Evolutionary conservation across 1,140 invertebrate genomes (phyloP).

Genomic region (Drosophila pandora): DNA sequence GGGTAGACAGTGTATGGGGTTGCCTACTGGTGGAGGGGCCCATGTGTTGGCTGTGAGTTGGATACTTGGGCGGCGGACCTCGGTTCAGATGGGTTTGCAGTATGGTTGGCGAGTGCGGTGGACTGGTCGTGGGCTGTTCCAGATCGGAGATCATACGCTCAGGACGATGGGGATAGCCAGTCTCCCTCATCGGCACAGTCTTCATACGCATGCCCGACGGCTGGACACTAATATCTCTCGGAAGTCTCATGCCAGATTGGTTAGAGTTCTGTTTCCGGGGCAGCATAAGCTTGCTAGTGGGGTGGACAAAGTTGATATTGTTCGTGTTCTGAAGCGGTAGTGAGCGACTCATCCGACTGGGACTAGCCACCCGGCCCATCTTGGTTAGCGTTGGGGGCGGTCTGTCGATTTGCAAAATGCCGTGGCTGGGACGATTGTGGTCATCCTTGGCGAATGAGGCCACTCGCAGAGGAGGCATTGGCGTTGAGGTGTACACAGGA

Average conservation of each 20-base stretch:
- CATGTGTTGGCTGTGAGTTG: conserved; percentile 6
- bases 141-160: conserved; percentile 70
- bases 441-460: conserved; percentile 51
- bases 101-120: conserved; percentile 58
- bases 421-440: conserved; percentile 38
- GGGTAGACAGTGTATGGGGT: conserved; percentile 40
- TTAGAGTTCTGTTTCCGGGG: conserved; percentile 45
- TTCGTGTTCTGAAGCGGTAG: conserved; percentile 58
- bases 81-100: conserved; percentile 6
- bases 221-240: conserved; percentile 58
- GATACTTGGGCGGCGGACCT: conserved; percentile 44
- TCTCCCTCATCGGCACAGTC: conserved; percentile 63
- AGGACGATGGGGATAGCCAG: conserved; percentile 63
- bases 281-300: conserved; percentile 62
- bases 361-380: conserved; percentile 3
- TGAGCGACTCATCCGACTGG: conserved; percentile 27
- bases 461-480: conserved; percentile 53
- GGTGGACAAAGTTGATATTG: conserved; percentile 68
- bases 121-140: conserved; percentile 53
- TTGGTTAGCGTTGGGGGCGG: conserved; percentile 40
- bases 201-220: conserved; percentile 56
- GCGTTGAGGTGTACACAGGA: conserved; percentile 2
- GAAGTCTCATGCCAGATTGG: conserved; percentile 35
- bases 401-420: conserved; percentile 59
- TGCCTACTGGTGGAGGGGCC: conserved; percentile 58